A percentile compares a stretch with the other conserved stretches of the same genome.
These are phyloP conservation scores for Dolichotis patagonum DNA, from an alignment of 2,113 vertebrate species.

Conservation along the genomic window DNA sequence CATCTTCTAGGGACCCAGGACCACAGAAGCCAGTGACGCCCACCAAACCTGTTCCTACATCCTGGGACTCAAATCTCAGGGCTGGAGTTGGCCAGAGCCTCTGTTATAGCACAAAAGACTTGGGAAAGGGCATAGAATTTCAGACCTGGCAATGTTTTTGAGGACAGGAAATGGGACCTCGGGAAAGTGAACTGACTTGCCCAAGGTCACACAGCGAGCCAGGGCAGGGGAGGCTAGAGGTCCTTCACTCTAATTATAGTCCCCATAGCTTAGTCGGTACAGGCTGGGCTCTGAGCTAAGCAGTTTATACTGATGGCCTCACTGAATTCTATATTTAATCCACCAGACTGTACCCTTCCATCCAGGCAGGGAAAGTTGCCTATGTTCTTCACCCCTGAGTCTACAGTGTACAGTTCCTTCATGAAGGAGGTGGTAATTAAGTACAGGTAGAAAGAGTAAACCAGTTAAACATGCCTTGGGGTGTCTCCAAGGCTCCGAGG, in stretches of 20 bases:
- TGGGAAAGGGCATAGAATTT: neutral
- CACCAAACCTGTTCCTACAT: neutral
- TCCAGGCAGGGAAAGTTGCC: neutral
- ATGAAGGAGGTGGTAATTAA: neutral
- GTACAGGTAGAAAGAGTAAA: neutral
- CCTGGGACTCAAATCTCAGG: neutral
- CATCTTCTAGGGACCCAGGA: neutral
- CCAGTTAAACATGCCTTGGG: neutral
- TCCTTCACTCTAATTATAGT: constrained; percentile 70
- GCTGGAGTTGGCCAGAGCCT: neutral
- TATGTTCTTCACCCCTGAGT: neutral
- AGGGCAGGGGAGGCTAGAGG: neutral
- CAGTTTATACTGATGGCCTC: constrained; percentile 36
- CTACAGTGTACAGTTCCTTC: neutral
- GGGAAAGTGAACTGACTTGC: constrained; percentile 2
- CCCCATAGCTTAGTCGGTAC: neutral
- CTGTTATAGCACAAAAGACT: neutral
- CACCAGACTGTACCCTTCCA: constrained; percentile 54
- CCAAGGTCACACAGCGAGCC: constrained; percentile 62
- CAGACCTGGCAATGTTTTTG: neutral
- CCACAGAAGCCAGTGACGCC: neutral
- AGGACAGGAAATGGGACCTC: neutral
- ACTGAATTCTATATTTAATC: constrained; percentile 73
- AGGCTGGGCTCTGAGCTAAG: constrained; percentile 5
- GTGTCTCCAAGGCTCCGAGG: neutral